phyloP scores from a whole-genome alignment of 2,888 invertebrate species.

The Limnephilus rhombicus region DNA sequence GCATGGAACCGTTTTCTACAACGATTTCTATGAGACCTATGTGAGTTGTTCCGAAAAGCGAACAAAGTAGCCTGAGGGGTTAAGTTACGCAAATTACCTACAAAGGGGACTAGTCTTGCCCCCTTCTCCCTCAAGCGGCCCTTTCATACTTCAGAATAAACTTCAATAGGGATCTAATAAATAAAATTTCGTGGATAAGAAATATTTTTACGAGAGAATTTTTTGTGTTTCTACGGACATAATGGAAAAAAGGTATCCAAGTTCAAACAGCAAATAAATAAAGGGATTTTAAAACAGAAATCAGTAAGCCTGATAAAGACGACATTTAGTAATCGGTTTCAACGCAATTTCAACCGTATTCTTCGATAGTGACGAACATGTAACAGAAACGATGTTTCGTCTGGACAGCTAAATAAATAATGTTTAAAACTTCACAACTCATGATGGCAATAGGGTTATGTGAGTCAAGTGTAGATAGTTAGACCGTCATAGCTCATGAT shows the following conservation, averaged over 20 bases:
- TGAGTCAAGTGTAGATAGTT: neutral
- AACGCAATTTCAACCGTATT: neutral
- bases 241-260: neutral
- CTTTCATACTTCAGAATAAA: neutral
- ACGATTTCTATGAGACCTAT: too few species aligned
- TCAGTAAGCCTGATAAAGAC: neutral
- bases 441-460: neutral
- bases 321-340: too few species aligned
- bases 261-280: neutral
- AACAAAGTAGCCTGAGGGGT: neutral
- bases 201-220: neutral
- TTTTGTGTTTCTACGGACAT: neutral
- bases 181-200: neutral
- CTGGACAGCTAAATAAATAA: neutral
- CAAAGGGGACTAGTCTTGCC: neutral
- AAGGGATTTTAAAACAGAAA: neutral
- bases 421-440: neutral
- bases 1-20: too few species aligned
- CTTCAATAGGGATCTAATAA: neutral
- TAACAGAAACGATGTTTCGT: neutral
- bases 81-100: neutral
- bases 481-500: neutral
- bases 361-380: neutral
- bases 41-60: too few species aligned
- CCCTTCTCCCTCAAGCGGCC: neutral